phyloP scores from a whole-genome alignment of 1,140 invertebrate species.

The Tyrophagus putrescentiae region DNA sequence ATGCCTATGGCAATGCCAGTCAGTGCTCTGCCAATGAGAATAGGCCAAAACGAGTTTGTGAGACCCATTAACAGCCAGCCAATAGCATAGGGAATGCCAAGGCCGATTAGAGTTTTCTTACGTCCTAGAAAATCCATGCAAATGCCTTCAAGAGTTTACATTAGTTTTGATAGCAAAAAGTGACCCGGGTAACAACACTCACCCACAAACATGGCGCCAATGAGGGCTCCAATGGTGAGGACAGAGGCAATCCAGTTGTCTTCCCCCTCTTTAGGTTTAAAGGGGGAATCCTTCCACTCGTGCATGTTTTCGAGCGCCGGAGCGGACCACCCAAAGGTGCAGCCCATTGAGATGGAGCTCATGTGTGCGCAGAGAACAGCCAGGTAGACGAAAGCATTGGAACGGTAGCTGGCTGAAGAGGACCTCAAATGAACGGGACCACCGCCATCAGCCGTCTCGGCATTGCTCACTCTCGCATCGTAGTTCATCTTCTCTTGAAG shows the following conservation, averaged over 20 bases:
- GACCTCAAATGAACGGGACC: no score
- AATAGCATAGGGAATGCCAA: constrained; percentile 51
- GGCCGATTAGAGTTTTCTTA: constrained; percentile 51
- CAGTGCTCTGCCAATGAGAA: constrained; percentile 48
- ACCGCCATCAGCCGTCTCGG: no score
- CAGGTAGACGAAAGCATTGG: constrained; percentile 15
- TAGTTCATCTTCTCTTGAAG: no score
- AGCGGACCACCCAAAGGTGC: constrained; percentile 25
- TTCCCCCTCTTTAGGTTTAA: background rate
- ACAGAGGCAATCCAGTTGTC: constrained; percentile 24
- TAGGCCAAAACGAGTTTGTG: constrained; percentile 38
- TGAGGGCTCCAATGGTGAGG: constrained; percentile 24
- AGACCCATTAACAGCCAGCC: constrained; percentile 61
- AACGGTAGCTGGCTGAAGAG: no score
- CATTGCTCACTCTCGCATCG: no score
- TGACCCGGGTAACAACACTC: background rate
- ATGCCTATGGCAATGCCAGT: constrained; percentile 47
- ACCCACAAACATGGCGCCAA: constrained; percentile 26
- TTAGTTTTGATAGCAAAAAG: constrained; percentile 2
- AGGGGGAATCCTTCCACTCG: background rate
- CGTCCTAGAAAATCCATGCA: constrained; percentile 43
- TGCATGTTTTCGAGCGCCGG: constrained; percentile 25
- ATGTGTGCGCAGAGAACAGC: constrained; percentile 20
- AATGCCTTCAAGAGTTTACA: constrained; percentile 4
- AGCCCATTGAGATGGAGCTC: constrained; percentile 23